Base-by-base conservation (phyloP, 37 sponge, comb jelly and placozoan genomes). In the Theonella swinhoei region DNA sequence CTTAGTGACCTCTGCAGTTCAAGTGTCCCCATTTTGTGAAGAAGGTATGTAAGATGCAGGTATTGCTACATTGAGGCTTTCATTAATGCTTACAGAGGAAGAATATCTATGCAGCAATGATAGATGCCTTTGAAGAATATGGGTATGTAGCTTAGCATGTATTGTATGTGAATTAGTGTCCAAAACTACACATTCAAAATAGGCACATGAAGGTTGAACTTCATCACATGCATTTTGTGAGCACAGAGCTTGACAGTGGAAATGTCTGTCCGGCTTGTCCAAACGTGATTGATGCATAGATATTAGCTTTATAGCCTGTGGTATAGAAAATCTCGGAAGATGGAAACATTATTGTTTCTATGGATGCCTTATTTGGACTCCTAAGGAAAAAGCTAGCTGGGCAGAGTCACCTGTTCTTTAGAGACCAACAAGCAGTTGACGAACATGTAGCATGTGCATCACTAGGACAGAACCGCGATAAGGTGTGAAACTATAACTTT, bases 301-400 rank as follows among this genome's bases (percentile, higher is more conserved):
- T n/a, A n/a, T n/a, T n/a, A n/a, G n/a, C n/a, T n/a, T n/a, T n/a
- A n/a, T n/a, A n/a, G n/a, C n/a, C n/a, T n/a, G n/a, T n/a, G n/a
- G n/a, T n/a, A n/a, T n/a, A n/a, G n/a, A n/a, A n/a, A n/a, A n/a
- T 67, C 19, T 7, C 65, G 80, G 62, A 32, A 4, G 17, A n/a
- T 26, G 80, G 80, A 23, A 64, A 5, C 14, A 43, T 68, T 29
- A 31, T 80, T 7, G 8, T 68, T 80, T 65, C 80, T 32, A 80
- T 80, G 69, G 80, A 80, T 80, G 80, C 70, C 14, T 24, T 80
- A 23, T 80, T 80, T 80, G 80, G 80, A 33, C 47, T 80, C 4
- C 80, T 70, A 30, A 41, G 80, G 19, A 80, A 80, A 39, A 80
- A 80, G 54, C 33, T 38, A 9, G 68, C 80, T 39, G 69, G 80